These are phyloP conservation scores for Athalia circularis DNA, from an alignment of 2,888 invertebrate species.

Conservation along the genomic window DNA sequence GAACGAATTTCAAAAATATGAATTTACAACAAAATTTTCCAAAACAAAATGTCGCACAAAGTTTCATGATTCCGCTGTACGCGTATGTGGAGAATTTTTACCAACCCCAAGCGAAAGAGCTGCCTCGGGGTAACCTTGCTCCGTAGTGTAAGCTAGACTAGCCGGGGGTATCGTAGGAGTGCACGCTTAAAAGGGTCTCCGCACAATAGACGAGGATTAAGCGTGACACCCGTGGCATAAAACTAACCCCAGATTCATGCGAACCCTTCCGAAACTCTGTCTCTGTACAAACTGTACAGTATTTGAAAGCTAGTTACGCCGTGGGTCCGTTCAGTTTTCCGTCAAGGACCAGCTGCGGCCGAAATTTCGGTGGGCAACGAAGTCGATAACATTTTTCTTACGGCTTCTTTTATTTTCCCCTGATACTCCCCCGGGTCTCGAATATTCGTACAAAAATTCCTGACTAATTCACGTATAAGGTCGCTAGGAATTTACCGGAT, in stretches of 20 bases:
- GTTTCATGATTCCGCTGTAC: neutral
- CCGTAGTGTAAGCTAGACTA: neutral
- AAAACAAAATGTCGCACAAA: neutral
- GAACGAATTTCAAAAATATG: neutral
- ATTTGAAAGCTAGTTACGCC: constrained; percentile 33
- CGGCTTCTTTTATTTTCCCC: no score
- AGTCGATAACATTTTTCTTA: constrained; percentile 18
- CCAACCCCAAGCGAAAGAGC: constrained; percentile 5
- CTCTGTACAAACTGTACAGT: neutral
- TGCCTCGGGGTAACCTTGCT: constrained; percentile 13
- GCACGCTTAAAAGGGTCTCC: constrained; percentile 34
- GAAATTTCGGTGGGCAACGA: constrained; percentile 4
- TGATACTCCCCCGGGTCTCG: no score
- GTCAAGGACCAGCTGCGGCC: constrained; percentile 37
- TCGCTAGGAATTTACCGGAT: no score
- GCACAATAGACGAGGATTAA: constrained; percentile 62
- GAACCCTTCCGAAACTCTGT: constrained; percentile 32
- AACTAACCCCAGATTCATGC: constrained; percentile 58
- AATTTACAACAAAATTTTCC: no score
- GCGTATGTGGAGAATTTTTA: neutral
- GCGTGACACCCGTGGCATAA: constrained; percentile 68
- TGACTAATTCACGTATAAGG: no score
- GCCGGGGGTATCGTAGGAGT: constrained; percentile 41
- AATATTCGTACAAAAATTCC: neutral
- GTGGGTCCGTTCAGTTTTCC: constrained; percentile 1